Evolutionary conservation across 2,113 vertebrate species (phyloP).

Genomic region (Danio rerio): GRCz12tu NC_133188.1:19029001-19029500

Average conservation of each 20-base stretch:
- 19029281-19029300: conserved; percentile 36
- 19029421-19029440: conserved; percentile 63
- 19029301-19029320: conserved; percentile 56
- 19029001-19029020: too few relatives aligned
- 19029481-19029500: conserved; percentile 63
- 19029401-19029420: conserved; percentile 34
- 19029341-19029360: conserved; percentile 66
- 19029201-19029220: conserved; percentile 54
- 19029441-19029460: conserved; percentile 50
- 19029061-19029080: not conserved
- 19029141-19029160: conserved; percentile 47
- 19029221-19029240: conserved; percentile 46
- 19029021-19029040: not conserved
- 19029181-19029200: conserved; percentile 54
- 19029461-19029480: conserved; percentile 78
- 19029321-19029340: conserved; percentile 61
- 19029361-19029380: conserved; percentile 52
- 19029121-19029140: conserved; percentile 44
- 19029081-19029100: not conserved
- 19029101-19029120: conserved; percentile 11
- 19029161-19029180: conserved; percentile 51
- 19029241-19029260: conserved; percentile 34
- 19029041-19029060: not conserved
- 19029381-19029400: conserved; percentile 52
- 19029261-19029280: conserved; percentile 30